Evolutionary conservation across 2,113 vertebrate genomes (phyloP).

Genomic region (Pseudonaja textilis): DNA sequence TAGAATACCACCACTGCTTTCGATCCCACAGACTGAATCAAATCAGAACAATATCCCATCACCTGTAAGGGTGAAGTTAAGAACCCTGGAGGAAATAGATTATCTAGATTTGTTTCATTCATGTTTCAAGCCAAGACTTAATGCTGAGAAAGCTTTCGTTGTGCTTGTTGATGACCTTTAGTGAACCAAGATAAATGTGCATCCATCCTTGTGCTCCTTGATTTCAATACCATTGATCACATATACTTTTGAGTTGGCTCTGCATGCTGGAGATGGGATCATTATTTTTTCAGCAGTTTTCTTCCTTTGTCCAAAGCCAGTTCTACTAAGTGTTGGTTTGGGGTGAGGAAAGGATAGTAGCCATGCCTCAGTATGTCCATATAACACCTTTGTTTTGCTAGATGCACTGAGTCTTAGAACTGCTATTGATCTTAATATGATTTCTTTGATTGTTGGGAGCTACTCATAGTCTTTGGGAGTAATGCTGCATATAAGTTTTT

Average conservation of each 20-base stretch:
- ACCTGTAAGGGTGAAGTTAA: neutral
- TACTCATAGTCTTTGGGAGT: neutral
- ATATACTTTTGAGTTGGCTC: neutral
- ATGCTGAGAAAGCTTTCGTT: neutral
- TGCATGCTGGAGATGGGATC: neutral
- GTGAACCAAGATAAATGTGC: neutral
- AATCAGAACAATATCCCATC: neutral
- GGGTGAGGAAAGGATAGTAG: fast-evolving
- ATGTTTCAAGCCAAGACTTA: neutral
- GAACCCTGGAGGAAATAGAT: neutral
- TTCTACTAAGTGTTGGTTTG: neutral
- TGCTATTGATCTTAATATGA: neutral
- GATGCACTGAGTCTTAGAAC: neutral
- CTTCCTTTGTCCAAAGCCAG: neutral
- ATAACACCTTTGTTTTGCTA: neutral
- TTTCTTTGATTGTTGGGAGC: neutral
- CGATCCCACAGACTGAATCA: neutral
- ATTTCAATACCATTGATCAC: neutral
- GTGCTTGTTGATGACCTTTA: neutral
- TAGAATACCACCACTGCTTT: too few relatives aligned
- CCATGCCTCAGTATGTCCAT: neutral
- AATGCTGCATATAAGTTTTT: neutral
- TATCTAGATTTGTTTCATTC: neutral
- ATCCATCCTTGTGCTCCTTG: neutral
- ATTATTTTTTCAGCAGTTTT: neutral